Conservation (phyloP, 2,888 invertebrate species). For the Parelbella ahira region DNA sequence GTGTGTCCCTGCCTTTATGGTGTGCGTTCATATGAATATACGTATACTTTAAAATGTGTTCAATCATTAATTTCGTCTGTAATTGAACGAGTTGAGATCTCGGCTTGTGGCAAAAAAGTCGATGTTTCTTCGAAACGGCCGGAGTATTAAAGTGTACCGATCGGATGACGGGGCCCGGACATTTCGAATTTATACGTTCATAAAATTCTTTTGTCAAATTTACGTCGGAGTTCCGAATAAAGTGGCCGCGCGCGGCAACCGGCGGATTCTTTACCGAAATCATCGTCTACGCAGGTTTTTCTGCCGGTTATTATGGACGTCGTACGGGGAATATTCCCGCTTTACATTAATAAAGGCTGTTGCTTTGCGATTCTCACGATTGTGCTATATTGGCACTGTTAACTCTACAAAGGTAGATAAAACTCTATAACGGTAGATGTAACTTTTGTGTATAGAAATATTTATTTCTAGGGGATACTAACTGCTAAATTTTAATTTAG, state of each 20-base stretch:
- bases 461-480: too few relatives aligned
- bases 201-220: conserved; percentile 79
- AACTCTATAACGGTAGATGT: too few relatives aligned
- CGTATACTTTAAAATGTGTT: conserved; percentile 63
- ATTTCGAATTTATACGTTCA: conserved; percentile 74
- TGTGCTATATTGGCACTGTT: too few relatives aligned
- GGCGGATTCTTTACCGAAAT: conserved; percentile 70
- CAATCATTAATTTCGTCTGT: conserved; percentile 76
- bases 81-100: conserved; percentile 71
- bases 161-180: conserved; percentile 51
- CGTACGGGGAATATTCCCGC: conserved; percentile 37
- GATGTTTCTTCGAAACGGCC: conserved; percentile 64
- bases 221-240: conserved; percentile 66
- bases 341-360: conserved; percentile 36
- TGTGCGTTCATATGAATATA: conserved; percentile 33
- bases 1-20: conserved; percentile 45
- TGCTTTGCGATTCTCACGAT: conserved; percentile 37
- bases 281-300: conserved; percentile 61
- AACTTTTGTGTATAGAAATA: too few relatives aligned
- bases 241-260: conserved; percentile 44
- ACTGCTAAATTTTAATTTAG: too few relatives aligned
- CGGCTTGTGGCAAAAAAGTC: conserved; percentile 55
- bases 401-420: too few relatives aligned
- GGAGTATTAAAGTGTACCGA: conserved; percentile 59
- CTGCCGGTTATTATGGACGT: conserved; percentile 59